A percentile compares a stretch with the other conserved stretches of the same genome.
Conservation (phyloP, 2,888 invertebrate species). For the Cheilosia grossa region DNA sequence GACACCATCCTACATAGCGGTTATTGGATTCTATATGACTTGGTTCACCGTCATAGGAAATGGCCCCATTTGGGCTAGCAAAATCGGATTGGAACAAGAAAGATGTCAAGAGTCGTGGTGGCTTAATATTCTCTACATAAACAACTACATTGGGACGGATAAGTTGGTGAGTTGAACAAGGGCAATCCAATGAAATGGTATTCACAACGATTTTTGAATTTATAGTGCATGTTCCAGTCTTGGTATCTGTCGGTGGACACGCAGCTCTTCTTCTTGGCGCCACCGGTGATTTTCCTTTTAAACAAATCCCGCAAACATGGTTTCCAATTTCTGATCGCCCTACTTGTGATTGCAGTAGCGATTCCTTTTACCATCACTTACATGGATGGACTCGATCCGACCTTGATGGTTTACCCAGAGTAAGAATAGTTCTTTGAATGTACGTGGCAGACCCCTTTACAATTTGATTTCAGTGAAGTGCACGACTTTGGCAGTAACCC, state of each 20-base stretch:
- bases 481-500: slow-evolving; percentile 86
- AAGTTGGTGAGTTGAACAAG: slow-evolving; percentile 76
- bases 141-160: slow-evolving; percentile 88
- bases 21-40: slow-evolving; percentile 89
- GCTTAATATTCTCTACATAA: slow-evolving; percentile 89
- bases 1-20: slow-evolving; percentile 89
- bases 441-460: not conserved
- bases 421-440: slow-evolving; percentile 80
- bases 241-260: slow-evolving; percentile 86
- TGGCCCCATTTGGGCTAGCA: slow-evolving; percentile 90
- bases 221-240: slow-evolving; percentile 85
- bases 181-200: not conserved
- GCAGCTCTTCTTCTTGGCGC: slow-evolving; percentile 87
- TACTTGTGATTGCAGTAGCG: slow-evolving; percentile 84
- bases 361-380: slow-evolving; percentile 86
- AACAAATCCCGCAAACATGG: slow-evolving; percentile 87
- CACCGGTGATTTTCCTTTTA: slow-evolving; percentile 87
- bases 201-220: too few species aligned
- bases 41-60: slow-evolving; percentile 88
- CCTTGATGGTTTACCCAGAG: slow-evolving; percentile 88
- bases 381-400: slow-evolving; percentile 86
- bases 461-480: slow-evolving; percentile 85
- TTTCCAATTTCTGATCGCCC: slow-evolving; percentile 84
- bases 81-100: slow-evolving; percentile 84
- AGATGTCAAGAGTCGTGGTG: slow-evolving; percentile 89